Evolutionary conservation across 2,797 vertebrate species (phyloP).

Genomic region (Trachurus trachurus): DNA sequence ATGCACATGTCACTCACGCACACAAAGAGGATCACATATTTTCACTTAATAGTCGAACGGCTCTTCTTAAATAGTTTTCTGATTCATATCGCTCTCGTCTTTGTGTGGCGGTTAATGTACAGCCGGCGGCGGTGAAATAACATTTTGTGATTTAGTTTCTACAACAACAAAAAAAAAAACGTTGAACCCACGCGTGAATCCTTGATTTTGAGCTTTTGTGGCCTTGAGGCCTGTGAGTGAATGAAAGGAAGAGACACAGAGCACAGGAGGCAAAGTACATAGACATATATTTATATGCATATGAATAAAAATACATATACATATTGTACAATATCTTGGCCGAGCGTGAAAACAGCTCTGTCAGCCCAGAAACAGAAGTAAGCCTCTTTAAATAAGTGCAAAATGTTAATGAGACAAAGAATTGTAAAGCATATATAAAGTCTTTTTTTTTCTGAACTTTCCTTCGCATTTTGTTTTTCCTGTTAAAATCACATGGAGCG

Average conservation of each 20-base stretch:
- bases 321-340: constrained; percentile 88
- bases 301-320: constrained; percentile 91
- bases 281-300: constrained; percentile 92
- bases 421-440: constrained; percentile 88
- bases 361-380: constrained; percentile 84
- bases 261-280: constrained; percentile 82
- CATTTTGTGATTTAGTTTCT: not conserved
- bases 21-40: constrained; percentile 17
- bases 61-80: constrained; percentile 3
- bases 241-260: constrained; percentile 40
- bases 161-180: too few relatives aligned
- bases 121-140: not conserved
- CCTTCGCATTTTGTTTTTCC: constrained; percentile 73
- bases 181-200: not conserved
- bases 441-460: constrained; percentile 68
- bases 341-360: constrained; percentile 84
- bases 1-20: constrained; percentile 11
- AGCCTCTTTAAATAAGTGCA: constrained; percentile 91
- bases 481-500: constrained; percentile 83
- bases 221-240: constrained; percentile 13
- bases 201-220: not conserved
- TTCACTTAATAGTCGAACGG: not conserved
- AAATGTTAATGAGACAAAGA: constrained; percentile 89
- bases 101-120: not conserved
- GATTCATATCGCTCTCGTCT: not conserved